These are phyloP conservation scores for Campylomormyrus numenius DNA, from an alignment of 2,113 vertebrate genomes.

Conservation along the genomic window DNA sequence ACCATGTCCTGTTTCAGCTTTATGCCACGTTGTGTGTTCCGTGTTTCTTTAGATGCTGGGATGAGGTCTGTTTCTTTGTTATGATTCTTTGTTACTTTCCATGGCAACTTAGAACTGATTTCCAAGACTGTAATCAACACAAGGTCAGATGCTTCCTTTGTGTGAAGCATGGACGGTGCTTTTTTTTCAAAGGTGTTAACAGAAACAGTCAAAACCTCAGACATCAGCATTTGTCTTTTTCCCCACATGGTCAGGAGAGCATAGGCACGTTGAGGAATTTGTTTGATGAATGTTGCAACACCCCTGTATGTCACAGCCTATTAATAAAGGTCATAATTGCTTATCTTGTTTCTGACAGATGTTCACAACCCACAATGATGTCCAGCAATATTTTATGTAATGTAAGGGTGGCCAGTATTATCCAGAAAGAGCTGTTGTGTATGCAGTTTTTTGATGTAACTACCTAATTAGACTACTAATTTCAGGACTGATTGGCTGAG, in stretches of 20 bases:
- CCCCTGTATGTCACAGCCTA: neutral
- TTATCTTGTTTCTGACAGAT: neutral
- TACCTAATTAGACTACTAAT: neutral
- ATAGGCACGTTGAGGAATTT: neutral
- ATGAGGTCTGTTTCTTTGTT: neutral
- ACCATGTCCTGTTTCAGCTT: slow-evolving; percentile 1
- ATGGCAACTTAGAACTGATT: neutral
- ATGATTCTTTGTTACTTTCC: neutral
- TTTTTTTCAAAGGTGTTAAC: slow-evolving; percentile 6
- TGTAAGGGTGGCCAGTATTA: neutral
- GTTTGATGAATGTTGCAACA: neutral
- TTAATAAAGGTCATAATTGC: neutral
- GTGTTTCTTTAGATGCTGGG: neutral
- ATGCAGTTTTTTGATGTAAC: neutral
- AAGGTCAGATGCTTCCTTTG: neutral
- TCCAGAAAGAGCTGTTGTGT: neutral
- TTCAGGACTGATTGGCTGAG: neutral
- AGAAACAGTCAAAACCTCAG: neutral
- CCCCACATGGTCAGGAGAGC: neutral
- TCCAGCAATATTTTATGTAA: neutral
- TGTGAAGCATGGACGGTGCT: neutral
- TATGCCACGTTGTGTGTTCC: neutral
- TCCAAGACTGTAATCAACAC: neutral
- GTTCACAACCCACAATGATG: neutral
- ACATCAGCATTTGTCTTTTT: neutral